A percentile compares a stretch with the other conserved stretches of the same genome.
Conservation (phyloP, 1,140 invertebrate species). For the Diachasmimorpha longicaudata region DNA sequence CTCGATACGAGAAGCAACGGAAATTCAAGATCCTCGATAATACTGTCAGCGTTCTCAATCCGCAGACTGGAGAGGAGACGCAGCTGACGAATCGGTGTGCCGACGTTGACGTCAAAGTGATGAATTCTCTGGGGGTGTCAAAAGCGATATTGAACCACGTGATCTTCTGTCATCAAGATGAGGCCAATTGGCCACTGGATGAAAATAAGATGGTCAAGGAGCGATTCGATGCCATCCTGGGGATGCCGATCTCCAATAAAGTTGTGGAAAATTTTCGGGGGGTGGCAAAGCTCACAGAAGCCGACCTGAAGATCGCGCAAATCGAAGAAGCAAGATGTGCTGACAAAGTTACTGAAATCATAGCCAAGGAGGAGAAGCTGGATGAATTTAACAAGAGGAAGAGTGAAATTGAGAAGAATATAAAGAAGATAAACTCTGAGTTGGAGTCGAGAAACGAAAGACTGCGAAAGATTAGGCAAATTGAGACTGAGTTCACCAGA, state of each 20-base stretch:
- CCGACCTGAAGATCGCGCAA: constrained; percentile 60
- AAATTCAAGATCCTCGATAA: constrained; percentile 76
- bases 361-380: too few relatives aligned
- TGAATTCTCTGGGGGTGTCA: too few relatives aligned
- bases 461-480: constrained; percentile 65
- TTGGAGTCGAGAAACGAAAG: constrained; percentile 70
- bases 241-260: constrained; percentile 91
- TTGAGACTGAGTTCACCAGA: constrained; percentile 64
- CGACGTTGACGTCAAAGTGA: too few relatives aligned
- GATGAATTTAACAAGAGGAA: constrained; percentile 68
- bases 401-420: constrained; percentile 63
- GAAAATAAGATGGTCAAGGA: constrained; percentile 93
- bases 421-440: constrained; percentile 60
- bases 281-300: constrained; percentile 69
- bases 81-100: too few relatives aligned
- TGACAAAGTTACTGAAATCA: constrained; percentile 62
- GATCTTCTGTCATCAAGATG: constrained; percentile 99
- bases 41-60: constrained; percentile 63
- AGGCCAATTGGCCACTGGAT: constrained; percentile 95
- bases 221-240: too few relatives aligned
- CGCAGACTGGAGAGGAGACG: constrained; percentile 44
- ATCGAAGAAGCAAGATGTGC: constrained; percentile 44
- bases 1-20: constrained; percentile 64
- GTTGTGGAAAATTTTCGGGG: constrained; percentile 84
- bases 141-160: too few relatives aligned